Percentiles rank a stretch among this genome's conserved stretches.
These are phyloP conservation scores for Orcinus orca DNA, from an alignment of 2,113 vertebrate species.

Conservation along the genomic window DNA sequence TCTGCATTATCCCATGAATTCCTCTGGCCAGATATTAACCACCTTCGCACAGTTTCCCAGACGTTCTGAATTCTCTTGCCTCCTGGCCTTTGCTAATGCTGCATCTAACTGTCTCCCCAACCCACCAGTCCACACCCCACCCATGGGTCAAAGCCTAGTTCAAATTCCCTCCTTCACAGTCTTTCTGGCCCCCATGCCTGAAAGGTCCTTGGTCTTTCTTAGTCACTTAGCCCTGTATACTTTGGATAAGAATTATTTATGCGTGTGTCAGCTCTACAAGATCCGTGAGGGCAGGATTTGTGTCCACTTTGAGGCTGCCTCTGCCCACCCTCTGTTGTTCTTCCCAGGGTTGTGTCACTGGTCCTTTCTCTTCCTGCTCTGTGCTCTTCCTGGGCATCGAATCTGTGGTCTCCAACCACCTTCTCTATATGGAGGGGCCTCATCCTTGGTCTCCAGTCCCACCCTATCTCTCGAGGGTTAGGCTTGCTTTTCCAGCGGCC, in stretches of 20 bases:
- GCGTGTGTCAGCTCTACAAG: neutral
- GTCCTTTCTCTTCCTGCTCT: neutral
- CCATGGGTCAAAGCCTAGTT: neutral
- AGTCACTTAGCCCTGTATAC: neutral
- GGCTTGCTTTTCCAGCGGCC: neutral
- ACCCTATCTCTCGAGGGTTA: neutral
- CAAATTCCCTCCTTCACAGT: neutral
- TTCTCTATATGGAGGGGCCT: neutral
- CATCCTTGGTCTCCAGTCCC: neutral
- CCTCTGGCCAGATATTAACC: neutral
- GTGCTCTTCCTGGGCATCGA: neutral
- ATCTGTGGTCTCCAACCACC: neutral
- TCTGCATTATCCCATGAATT: neutral
- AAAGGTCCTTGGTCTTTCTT: neutral
- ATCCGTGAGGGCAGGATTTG: neutral
- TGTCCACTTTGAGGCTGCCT: neutral
- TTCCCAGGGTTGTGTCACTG: neutral
- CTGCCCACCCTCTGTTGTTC: neutral
- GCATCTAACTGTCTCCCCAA: neutral
- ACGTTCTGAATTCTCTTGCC: neutral
- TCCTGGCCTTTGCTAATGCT: neutral
- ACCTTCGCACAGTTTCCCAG: neutral
- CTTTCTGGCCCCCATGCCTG: neutral
- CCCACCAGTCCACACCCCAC: rapidly evolving
- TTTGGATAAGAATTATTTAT: neutral